Percentiles rank a stretch among this genome's conserved stretches.
phyloP scores from a whole-genome alignment of 2,113 vertebrate genomes.

The Motacilla tschutschensis region DNA sequence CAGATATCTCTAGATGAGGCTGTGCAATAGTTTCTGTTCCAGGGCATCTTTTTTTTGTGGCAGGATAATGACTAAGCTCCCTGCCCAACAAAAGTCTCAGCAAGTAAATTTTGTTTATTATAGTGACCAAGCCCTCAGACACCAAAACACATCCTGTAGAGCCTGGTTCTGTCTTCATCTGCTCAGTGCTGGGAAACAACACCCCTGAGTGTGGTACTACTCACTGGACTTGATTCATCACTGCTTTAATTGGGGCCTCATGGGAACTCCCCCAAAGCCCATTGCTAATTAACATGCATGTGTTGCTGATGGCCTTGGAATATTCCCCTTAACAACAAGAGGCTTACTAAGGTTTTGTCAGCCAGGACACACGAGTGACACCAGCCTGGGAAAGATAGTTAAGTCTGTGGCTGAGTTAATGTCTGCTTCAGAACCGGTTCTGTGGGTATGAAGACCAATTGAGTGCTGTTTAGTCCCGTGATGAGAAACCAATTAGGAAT shows the following conservation, averaged over 20 bases:
- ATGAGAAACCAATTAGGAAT: slow-evolving; percentile 48
- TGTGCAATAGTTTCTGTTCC: not conserved
- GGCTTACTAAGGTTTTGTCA: slow-evolving; percentile 34
- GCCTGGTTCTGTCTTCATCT: not conserved
- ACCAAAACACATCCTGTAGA: slow-evolving; percentile 17
- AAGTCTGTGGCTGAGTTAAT: not conserved
- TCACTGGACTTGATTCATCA: slow-evolving; percentile 1
- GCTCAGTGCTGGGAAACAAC: not conserved
- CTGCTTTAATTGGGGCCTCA: not conserved
- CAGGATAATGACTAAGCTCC: not conserved
- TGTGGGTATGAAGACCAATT: slow-evolving; percentile 2
- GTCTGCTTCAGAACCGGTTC: slow-evolving; percentile 22
- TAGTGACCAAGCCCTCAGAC: not conserved
- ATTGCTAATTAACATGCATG: not conserved
- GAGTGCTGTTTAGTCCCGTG: not conserved
- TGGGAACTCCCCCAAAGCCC: not conserved
- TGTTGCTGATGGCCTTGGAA: not conserved
- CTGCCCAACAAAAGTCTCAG: not conserved
- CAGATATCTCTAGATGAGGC: not conserved
- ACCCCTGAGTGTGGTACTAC: not conserved
- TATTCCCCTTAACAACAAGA: not conserved
- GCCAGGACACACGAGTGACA: not conserved
- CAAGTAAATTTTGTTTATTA: slow-evolving; percentile 9
- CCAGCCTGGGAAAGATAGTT: slow-evolving; percentile 10
- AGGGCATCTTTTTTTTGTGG: not conserved